A percentile compares a stretch with the other conserved stretches of the same genome.
Evolutionary conservation across 2,113 vertebrate species (phyloP).

Genomic region (Zapus hudsonius): DNA sequence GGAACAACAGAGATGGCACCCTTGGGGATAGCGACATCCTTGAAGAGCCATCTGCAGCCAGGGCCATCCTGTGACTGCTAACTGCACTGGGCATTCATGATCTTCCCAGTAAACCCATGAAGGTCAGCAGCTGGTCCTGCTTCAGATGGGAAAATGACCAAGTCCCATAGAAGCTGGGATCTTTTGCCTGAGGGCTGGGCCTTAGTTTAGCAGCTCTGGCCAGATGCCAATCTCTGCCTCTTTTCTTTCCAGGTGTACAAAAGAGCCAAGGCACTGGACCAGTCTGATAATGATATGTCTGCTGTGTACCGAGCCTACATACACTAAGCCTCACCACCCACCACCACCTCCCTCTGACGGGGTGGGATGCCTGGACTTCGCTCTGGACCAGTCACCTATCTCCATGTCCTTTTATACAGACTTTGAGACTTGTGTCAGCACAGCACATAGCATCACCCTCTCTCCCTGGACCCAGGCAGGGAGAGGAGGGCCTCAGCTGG

Average conservation of each 20-base stretch:
- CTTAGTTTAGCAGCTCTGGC: neutral
- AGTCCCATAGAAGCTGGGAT: neutral
- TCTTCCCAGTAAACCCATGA: neutral
- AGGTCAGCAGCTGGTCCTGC: neutral
- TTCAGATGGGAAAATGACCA: neutral
- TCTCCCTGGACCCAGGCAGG: conserved; percentile 75
- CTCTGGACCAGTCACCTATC: conserved; percentile 88
- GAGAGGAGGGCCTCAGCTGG: neutral
- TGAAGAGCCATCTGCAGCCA: neutral
- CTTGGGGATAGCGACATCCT: neutral
- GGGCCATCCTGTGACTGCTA: neutral
- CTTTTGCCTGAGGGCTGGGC: neutral
- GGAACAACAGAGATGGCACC: neutral
- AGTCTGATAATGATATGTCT: conserved; percentile 99
- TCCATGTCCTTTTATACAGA: conserved; percentile 87
- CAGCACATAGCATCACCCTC: conserved; percentile 80
- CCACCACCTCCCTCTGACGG: conserved; percentile 78
- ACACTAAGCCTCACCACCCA: conserved; percentile 88
- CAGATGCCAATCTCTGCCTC: conserved; percentile 21
- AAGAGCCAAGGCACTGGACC: conserved; percentile 99
- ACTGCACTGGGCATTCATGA: neutral
- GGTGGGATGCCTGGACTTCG: conserved; percentile 85
- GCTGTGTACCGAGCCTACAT: conserved; percentile 99
- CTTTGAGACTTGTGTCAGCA: conserved; percentile 84
- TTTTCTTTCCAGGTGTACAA: conserved; percentile 94